These are phyloP conservation scores for Phengaris alcon DNA, from an alignment of 2,888 invertebrate genomes.

Conservation along the genomic window DNA sequence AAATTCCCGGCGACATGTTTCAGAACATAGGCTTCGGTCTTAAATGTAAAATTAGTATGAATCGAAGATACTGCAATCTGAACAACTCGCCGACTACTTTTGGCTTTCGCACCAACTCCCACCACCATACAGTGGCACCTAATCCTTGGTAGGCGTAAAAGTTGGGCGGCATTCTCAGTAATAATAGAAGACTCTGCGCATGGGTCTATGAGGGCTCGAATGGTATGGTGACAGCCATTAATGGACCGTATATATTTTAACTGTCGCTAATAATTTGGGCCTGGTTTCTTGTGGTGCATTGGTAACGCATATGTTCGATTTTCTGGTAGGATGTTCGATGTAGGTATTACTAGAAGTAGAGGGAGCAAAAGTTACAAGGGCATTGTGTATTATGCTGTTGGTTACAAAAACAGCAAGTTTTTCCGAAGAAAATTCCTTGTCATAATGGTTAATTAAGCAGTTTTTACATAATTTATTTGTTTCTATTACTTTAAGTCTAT, in stretches of 20 bases:
- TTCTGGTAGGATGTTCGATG: too few species aligned
- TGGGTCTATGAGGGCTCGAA: too few species aligned
- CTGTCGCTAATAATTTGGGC: too few species aligned
- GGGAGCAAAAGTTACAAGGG: constrained; percentile 14
- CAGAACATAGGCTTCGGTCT: constrained; percentile 25
- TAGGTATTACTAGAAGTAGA: too few species aligned
- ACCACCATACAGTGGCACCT: too few species aligned
- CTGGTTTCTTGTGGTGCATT: too few species aligned
- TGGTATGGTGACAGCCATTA: too few species aligned
- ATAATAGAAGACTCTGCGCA: too few species aligned
- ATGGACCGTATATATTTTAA: too few species aligned
- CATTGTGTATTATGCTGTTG: constrained; percentile 34
- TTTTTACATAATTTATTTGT: constrained; percentile 34
- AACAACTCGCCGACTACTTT: constrained; percentile 28
- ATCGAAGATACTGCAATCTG: constrained; percentile 23
- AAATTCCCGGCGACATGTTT: constrained; percentile 23
- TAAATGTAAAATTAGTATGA: constrained; percentile 9
- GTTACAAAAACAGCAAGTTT: constrained; percentile 32
- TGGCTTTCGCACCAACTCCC: constrained; percentile 21
- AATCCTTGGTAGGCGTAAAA: too few species aligned
- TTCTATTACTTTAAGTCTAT: constrained; percentile 2
- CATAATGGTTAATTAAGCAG: constrained; percentile 36
- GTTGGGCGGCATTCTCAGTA: too few species aligned
- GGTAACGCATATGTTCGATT: too few species aligned
- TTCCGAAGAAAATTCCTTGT: constrained; percentile 34